These are phyloP conservation scores for Yponomeuta evonymella DNA, from an alignment of 2,888 invertebrate species.

Conservation along the genomic window DNA sequence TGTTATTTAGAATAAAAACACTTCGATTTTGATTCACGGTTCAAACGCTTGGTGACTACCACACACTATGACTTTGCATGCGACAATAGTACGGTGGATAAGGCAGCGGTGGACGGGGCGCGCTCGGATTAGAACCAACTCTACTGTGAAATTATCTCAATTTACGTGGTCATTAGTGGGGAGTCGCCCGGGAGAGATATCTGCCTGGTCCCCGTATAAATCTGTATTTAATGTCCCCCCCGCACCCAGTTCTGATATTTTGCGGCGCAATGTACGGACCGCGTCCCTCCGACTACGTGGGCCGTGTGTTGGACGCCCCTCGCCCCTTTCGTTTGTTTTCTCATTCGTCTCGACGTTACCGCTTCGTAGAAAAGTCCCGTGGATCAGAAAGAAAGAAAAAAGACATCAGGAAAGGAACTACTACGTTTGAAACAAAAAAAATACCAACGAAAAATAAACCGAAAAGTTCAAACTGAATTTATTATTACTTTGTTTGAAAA, in stretches of 20 bases:
- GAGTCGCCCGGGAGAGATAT: slow-evolving; percentile 73
- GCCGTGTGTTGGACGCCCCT: slow-evolving; percentile 8
- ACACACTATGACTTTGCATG: neutral
- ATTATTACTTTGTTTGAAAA: too few relatives aligned
- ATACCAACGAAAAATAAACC: too few relatives aligned
- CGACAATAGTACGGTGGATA: slow-evolving; percentile 13
- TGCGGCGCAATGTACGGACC: slow-evolving; percentile 51
- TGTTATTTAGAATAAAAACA: too few relatives aligned
- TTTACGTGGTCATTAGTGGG: slow-evolving; percentile 74
- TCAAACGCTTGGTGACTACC: too few relatives aligned
- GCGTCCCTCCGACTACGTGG: slow-evolving; percentile 18
- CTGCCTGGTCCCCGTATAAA: slow-evolving; percentile 63
- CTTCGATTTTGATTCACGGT: neutral
- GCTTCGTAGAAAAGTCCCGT: too few relatives aligned
- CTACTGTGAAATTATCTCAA: slow-evolving; percentile 73
- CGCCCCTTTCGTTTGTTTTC: neutral
- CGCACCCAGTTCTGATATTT: slow-evolving; percentile 53
- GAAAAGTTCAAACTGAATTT: too few relatives aligned
- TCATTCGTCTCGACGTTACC: neutral
- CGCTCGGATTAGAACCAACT: slow-evolving; percentile 33
- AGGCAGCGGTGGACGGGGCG: slow-evolving; percentile 25
- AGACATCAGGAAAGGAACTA: too few relatives aligned
- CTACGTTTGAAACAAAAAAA: too few relatives aligned
- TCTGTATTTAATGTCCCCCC: slow-evolving; percentile 69
- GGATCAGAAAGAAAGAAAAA: too few relatives aligned